Percentiles rank a stretch among this genome's conserved stretches.
phyloP scores from a whole-genome alignment of 2,888 invertebrate genomes.

The Molanna angustata region DNA sequence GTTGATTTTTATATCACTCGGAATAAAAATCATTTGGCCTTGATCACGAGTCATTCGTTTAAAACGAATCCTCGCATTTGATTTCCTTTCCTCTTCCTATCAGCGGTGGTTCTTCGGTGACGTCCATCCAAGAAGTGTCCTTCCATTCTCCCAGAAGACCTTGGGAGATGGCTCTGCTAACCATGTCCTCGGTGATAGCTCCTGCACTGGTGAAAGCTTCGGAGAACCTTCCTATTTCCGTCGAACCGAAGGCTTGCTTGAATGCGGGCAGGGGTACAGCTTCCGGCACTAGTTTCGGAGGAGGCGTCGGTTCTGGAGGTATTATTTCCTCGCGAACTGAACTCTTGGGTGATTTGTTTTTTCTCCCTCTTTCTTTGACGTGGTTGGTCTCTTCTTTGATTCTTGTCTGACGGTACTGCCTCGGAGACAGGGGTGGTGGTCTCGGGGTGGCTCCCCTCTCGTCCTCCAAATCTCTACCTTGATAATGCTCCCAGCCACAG shows the following conservation, averaged over 20 bases:
- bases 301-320: constrained; percentile 30
- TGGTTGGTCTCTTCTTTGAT: constrained; percentile 30
- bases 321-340: constrained; percentile 18
- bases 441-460: constrained; percentile 7
- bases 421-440: constrained; percentile 11
- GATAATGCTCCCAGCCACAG: constrained; percentile 12
- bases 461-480: constrained; percentile 7
- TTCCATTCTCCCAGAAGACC: constrained; percentile 20
- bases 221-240: constrained; percentile 81
- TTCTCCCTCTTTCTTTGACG: constrained; percentile 19
- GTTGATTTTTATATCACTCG: too few species aligned
- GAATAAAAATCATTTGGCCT: too few species aligned
- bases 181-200: constrained; percentile 41
- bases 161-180: constrained; percentile 29
- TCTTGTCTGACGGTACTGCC: constrained; percentile 25
- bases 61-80: constrained; percentile 17
- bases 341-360: constrained; percentile 31
- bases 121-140: constrained; percentile 11
- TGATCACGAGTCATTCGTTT: constrained; percentile 1
- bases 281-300: constrained; percentile 6
- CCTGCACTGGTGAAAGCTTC: constrained; percentile 63
- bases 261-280: constrained; percentile 70
- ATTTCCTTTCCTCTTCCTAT: constrained; percentile 5
- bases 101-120: constrained; percentile 9
- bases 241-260: constrained; percentile 82